Evolutionary conservation across 1,140 invertebrate genomes (phyloP).

Genomic region (Halictus rubicundus): DNA sequence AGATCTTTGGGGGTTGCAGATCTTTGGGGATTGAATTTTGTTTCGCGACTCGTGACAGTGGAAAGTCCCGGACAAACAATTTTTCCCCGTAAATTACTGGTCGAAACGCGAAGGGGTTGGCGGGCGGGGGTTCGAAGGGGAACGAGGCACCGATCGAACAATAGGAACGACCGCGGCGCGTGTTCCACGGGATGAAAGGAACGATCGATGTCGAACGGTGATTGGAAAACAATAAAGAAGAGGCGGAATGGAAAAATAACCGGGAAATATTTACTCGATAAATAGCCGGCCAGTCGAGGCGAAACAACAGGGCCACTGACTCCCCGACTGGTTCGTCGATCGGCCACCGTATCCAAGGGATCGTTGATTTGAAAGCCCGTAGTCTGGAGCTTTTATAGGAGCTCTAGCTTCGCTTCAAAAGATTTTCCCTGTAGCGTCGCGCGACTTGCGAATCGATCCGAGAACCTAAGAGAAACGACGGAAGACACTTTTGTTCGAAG

Average conservation of each 20-base stretch:
- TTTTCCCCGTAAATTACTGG: conserved; percentile 30
- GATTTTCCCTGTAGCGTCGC: too few relatives aligned
- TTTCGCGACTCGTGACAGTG: not conserved
- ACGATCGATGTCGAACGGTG: conserved; percentile 45
- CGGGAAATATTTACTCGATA: conserved; percentile 48
- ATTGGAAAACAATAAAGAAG: conserved; percentile 51
- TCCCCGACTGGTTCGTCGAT: not conserved
- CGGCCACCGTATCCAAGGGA: not conserved
- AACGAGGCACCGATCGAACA: conserved; percentile 8
- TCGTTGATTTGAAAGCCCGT: not conserved
- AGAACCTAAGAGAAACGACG: too few relatives aligned
- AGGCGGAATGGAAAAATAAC: conserved; percentile 41
- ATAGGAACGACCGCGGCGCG: conserved; percentile 7
- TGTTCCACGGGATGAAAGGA: conserved; percentile 21
- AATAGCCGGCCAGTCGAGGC: conserved; percentile 13
- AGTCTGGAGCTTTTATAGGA: too few relatives aligned
- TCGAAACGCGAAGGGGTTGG: not conserved
- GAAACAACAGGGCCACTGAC: not conserved
- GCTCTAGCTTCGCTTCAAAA: not conserved
- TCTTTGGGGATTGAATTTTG: too few relatives aligned
- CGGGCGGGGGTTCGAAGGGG: not conserved
- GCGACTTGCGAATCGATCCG: too few relatives aligned
- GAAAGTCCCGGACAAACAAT: conserved; percentile 33
- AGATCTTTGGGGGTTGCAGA: too few relatives aligned
- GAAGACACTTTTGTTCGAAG: too few relatives aligned